phyloP scores from a whole-genome alignment of 2,888 invertebrate species.

The Rhaphigaster nebulosa region DNA sequence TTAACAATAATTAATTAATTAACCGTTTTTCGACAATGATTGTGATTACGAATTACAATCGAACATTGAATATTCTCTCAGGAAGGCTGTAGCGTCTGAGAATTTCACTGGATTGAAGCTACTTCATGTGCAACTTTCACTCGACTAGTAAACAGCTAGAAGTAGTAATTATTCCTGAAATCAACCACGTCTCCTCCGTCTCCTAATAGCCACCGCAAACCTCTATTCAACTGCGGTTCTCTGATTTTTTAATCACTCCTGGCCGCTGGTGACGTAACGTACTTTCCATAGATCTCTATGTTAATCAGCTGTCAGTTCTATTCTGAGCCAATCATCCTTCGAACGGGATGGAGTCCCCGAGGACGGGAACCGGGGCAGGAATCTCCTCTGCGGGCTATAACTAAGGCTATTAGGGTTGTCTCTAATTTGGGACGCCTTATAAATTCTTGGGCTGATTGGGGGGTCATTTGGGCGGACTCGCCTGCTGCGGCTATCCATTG shows the following conservation, averaged over 20 bases:
- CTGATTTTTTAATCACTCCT: neutral
- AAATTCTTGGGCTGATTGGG: slow-evolving; percentile 20
- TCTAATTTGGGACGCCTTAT: slow-evolving; percentile 31
- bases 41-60: neutral
- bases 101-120: neutral
- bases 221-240: slow-evolving; percentile 1
- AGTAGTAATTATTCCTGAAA: slow-evolving; percentile 10
- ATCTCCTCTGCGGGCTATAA: neutral
- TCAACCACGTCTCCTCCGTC: neutral
- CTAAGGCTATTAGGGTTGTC: neutral
- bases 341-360: neutral
- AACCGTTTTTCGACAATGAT: neutral
- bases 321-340: neutral
- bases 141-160: neutral
- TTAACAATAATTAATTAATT: too few relatives aligned
- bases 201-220: neutral
- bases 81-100: neutral
- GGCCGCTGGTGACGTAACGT: neutral
- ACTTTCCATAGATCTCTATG: slow-evolving; percentile 2
- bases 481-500: neutral
- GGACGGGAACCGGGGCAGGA: neutral
- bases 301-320: neutral
- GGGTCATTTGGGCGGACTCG: neutral
- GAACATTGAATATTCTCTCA: neutral
- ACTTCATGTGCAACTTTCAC: neutral